Evolutionary conservation across 1,140 invertebrate genomes (phyloP).

Genomic region (Cepaea nemoralis): DNA sequence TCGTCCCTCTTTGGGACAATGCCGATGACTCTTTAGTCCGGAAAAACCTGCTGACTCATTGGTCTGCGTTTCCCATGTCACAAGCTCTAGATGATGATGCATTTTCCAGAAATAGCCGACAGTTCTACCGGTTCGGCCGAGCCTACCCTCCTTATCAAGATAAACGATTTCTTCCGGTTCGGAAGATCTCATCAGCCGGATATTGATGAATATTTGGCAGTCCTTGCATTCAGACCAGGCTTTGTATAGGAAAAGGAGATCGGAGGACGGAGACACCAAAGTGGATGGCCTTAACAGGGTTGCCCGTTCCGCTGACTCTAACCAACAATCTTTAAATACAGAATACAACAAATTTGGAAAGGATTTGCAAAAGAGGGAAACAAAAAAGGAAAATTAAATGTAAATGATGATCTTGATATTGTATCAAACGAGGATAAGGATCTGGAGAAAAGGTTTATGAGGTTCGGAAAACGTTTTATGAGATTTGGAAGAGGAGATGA

Average conservation of each 20-base stretch:
- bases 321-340: neutral
- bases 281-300: neutral
- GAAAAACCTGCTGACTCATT: neutral
- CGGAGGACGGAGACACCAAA: neutral
- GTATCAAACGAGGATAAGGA: constrained; percentile 42
- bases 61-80: neutral
- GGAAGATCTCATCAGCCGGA: constrained; percentile 49
- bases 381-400: neutral
- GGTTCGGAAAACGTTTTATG: constrained; percentile 62
- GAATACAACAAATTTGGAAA: neutral
- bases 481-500: constrained; percentile 37
- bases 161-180: constrained; percentile 65
- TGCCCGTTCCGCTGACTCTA: neutral
- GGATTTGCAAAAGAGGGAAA: constrained; percentile 34
- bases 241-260: constrained; percentile 24
- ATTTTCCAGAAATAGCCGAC: constrained; percentile 47
- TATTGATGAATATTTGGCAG: constrained; percentile 29
- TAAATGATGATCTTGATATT: constrained; percentile 1
- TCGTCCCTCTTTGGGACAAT: neutral
- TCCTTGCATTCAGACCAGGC: constrained; percentile 7
- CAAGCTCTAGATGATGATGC: constrained; percentile 44
- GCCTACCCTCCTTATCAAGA: constrained; percentile 40
- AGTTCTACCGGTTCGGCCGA: constrained; percentile 42
- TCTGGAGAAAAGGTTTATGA: constrained; percentile 63
- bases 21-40: neutral